Evolutionary conservation across 2,797 vertebrate genomes (phyloP), one percentile per base, ranked within the genome.

Genomic region (Onychomys leucogaster): DNA sequence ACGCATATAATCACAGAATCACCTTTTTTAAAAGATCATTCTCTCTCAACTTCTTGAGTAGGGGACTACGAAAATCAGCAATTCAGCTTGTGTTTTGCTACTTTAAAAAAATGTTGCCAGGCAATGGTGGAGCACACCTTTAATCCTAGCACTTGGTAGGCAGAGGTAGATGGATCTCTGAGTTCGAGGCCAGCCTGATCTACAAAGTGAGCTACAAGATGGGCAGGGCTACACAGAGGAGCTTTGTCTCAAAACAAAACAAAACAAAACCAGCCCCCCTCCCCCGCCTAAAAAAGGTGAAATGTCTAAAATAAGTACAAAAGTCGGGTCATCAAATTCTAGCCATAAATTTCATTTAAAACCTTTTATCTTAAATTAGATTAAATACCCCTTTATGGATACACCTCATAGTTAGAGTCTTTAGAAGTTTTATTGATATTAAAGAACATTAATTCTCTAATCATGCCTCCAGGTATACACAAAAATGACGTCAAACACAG

Each of bases 321-420:
- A 95, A 57, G 5, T 6, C 13, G 6, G 67, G 69, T 13, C 43
- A 49, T 55, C 94, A 97, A 94, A 95, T 93, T 96, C 25, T 92
- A 92, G 75, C n/a, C 32, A 63, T 87, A 41, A 65, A 75, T 67
- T 93, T 92, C 27, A 37, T 41, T 92, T 82, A 59, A 85, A 89
- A 92, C 3, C 7, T 27, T 91, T 93, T 87, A 69, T 93, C 43
- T 96, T 95, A 76, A 94, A 94, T 97, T 92, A 94, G 21, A 84
- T 61, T 43, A 77, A 97, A 7, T 78, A 88, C 43, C 12, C 25
- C 3, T 96, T 88, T 86, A 71, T 76, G 13, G 21, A 86, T 94
- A 46, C 4, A 83, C 81, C 84, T 59, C n/a, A 69, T 49, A 87
- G 46, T 61, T 85, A 71, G 25, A 61, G 6, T 65, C 57, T 82